Evolutionary conservation across 2,797 vertebrate genomes (phyloP), one percentile per base, ranked within the genome.

Genomic region (Cryptoblepharus egeriae): DNA sequence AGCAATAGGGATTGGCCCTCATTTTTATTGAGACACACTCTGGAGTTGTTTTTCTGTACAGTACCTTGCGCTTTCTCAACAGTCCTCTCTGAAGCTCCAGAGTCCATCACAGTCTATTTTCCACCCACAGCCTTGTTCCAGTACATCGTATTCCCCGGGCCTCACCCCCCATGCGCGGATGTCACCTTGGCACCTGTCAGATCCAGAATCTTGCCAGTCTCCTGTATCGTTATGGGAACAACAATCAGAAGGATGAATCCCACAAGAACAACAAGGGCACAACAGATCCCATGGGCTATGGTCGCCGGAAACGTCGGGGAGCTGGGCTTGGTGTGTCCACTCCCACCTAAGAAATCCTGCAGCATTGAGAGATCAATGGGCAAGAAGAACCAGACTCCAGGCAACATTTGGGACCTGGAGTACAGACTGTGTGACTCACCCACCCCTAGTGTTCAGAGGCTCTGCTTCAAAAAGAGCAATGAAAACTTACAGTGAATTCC

Each of bases 151-250:
- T 64, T 42, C 75, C 55, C 28, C 80, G 84, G 16, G 80, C 42
- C 32, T 79, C 58, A 10, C 24, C 65, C 26, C 13, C 80, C 1
- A 55, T 74, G n/a, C 93, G 93, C 2, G 96, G 96, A 28, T 97
- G 97, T 86, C 93, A 96, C 75, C 93, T 97, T 0, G 96, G 96
- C 32, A 97, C 96, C 0, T 97, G 97, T 87, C 96, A 97, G 82
- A 74, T 97, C 39, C 96, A 97, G 93, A 97, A 96, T 88, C 93
- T 97, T 84, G 96, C 95, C 87, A 96, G 84, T 90, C 93, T 92
- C 1, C 93, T 97, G n/a, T 96, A 96, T 87, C 89, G 93, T 52
- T 93, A 97, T 49, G 92, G 95, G 77, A 93, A 95, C 76, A 95
- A 87, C 1, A 94, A 39, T 2, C 93, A 93, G 61, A 97, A 96